These are phyloP conservation scores for Stenolophus ochropezus DNA, from an alignment of 2,888 invertebrate genomes.

Conservation along the genomic window DNA sequence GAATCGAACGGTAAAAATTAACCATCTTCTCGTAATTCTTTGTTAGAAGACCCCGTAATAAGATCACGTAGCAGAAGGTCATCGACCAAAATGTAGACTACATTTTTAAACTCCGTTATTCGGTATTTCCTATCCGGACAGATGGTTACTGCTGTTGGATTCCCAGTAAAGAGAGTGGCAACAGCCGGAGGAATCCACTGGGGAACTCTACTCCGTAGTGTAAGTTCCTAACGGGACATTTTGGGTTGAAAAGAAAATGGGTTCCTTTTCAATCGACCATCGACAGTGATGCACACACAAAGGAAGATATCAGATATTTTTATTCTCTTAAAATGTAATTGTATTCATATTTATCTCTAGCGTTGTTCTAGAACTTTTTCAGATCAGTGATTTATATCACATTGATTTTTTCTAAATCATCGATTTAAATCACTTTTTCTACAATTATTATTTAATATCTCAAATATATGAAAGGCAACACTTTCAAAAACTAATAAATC, in stretches of 20 bases:
- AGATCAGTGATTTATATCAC: too few relatives aligned
- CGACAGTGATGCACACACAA: conserved; percentile 53
- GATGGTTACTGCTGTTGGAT: conserved; percentile 30
- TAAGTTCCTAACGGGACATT: conserved; percentile 68
- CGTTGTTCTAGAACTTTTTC: not conserved
- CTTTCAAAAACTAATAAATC: too few relatives aligned
- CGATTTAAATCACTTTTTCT: too few relatives aligned
- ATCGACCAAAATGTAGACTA: conserved; percentile 71
- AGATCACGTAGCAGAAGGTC: conserved; percentile 65
- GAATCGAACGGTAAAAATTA: conserved; percentile 56
- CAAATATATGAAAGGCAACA: too few relatives aligned
- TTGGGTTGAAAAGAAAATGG: conserved; percentile 70
- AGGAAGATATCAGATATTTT: conserved; percentile 44
- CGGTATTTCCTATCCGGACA: conserved; percentile 67
- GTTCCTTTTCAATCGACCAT: conserved; percentile 69
- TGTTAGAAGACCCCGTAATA: conserved; percentile 57
- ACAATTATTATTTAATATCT: too few relatives aligned
- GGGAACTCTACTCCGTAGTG: conserved; percentile 63
- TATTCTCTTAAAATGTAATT: not conserved
- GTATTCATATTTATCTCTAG: conserved; percentile 20
- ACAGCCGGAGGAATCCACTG: conserved; percentile 27
- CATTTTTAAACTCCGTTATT: conserved; percentile 70
- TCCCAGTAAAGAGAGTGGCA: not conserved
- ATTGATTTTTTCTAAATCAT: too few relatives aligned
- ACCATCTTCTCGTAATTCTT: conserved; percentile 56